phyloP scores from a whole-genome alignment of 2,113 vertebrate genomes.

The Coregonus clupeaformis region DNA sequence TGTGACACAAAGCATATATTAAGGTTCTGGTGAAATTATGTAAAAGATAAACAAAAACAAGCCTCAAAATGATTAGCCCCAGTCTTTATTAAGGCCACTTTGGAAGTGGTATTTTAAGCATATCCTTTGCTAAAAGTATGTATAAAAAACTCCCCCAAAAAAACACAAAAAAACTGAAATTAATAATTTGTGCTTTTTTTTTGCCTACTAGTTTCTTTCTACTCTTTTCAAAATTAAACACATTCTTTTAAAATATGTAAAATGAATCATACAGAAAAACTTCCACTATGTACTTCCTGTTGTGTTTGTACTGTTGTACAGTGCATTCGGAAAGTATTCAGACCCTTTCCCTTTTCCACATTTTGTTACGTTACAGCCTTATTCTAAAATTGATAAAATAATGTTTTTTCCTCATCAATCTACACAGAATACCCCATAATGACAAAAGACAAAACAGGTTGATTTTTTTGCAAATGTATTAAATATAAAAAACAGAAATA shows the following conservation, averaged over 20 bases:
- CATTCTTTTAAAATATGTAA: neutral
- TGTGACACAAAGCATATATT: conserved; percentile 23
- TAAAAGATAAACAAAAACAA: neutral
- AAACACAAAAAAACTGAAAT: neutral
- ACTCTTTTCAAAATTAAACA: neutral
- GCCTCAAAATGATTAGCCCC: conserved; percentile 2
- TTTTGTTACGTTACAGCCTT: no score
- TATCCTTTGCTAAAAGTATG: neutral
- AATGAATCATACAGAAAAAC: neutral
- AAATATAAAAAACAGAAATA: no score
- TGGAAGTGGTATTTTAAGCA: conserved; percentile 28
- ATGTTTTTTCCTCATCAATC: no score
- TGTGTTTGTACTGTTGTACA: no score
- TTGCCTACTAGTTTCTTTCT: neutral
- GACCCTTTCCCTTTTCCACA: no score
- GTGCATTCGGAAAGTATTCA: no score
- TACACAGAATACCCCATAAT: no score
- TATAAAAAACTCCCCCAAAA: neutral
- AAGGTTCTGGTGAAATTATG: conserved; percentile 43
- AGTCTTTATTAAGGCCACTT: conserved; percentile 47
- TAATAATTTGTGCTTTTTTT: neutral
- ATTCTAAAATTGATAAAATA: no score
- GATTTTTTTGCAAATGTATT: no score
- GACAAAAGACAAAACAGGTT: no score
- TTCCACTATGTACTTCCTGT: neutral